These are phyloP conservation scores for Coregonus sp. DNA, from an alignment of 2,797 vertebrate genomes.

Conservation along the genomic window DNA sequence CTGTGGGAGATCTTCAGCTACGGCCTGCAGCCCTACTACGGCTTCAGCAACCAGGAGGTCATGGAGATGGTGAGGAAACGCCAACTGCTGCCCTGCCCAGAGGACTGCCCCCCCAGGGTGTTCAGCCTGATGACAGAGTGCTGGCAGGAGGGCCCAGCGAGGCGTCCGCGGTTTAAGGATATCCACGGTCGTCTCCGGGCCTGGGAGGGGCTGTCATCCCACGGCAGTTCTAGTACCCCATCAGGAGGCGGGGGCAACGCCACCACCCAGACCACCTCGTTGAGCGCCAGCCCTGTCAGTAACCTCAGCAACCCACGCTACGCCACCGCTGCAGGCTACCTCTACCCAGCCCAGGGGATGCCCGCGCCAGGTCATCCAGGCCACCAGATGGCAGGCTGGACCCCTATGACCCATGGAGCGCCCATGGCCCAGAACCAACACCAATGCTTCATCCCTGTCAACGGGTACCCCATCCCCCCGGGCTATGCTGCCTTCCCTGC, in stretches of 20 bases:
- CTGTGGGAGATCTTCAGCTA: conserved; percentile 99
- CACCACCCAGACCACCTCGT: conserved; percentile 97
- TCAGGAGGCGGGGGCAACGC: conserved; percentile 95
- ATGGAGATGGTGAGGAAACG: conserved; percentile 97
- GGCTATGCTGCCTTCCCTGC: conserved; percentile 94
- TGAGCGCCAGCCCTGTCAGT: conserved; percentile 96
- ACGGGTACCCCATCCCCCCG: conserved; percentile 92
- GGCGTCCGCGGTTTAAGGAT: conserved; percentile 94
- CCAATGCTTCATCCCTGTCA: conserved; percentile 89
- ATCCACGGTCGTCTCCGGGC: conserved; percentile 88
- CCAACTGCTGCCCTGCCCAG: conserved; percentile 93
- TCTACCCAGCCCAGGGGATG: conserved; percentile 87
- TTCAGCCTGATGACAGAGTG: conserved; percentile 96
- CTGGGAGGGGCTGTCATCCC: conserved; percentile 95
- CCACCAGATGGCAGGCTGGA: conserved; percentile 82
- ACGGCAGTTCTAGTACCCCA: conserved; percentile 94
- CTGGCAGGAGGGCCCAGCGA: conserved; percentile 93
- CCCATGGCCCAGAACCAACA: conserved; percentile 78
- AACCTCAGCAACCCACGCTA: conserved; percentile 95
- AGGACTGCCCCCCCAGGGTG: conserved; percentile 95
- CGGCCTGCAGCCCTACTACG: conserved; percentile 95
- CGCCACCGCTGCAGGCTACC: conserved; percentile 80
- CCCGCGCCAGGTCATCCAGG: conserved; percentile 80
- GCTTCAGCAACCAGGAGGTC: conserved; percentile 98
- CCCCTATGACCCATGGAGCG: conserved; percentile 79